phyloP scores from a whole-genome alignment of 1,140 invertebrate genomes.

The Vollenhovia emeryi region DNA sequence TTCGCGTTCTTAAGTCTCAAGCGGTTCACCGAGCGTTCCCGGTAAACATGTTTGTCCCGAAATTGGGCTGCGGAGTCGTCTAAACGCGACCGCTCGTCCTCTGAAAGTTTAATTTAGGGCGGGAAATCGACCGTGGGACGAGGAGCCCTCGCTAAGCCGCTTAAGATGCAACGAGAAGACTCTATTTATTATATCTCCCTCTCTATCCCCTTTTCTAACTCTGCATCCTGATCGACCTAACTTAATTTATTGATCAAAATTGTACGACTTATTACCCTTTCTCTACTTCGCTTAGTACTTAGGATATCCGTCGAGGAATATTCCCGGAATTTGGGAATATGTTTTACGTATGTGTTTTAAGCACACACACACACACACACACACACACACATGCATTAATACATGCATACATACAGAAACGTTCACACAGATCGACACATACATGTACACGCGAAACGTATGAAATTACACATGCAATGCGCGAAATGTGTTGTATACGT shows the following conservation, averaged over 20 bases:
- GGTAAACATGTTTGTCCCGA: constrained; percentile 10
- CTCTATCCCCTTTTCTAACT: constrained; percentile 53
- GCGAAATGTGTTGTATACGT: constrained; percentile 48
- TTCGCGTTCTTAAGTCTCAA: constrained; percentile 21
- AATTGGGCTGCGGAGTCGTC: not conserved
- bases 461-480: constrained; percentile 14
- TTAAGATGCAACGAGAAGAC: constrained; percentile 37
- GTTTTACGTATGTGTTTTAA: constrained; percentile 78
- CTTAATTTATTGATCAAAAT: constrained; percentile 72
- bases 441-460: not conserved
- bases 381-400: not conserved
- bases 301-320: constrained; percentile 64
- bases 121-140: not conserved
- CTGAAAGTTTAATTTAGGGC: not conserved
- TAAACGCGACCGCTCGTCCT: not conserved
- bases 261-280: constrained; percentile 18
- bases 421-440: not conserved
- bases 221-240: constrained; percentile 53
- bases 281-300: constrained; percentile 62
- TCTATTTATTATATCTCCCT: constrained; percentile 61
- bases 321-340: constrained; percentile 73
- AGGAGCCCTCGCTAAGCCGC: constrained; percentile 6
- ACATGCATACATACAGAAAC: not conserved
- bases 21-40: constrained; percentile 11
- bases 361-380: constrained; percentile 63